A percentile compares a stretch with the other conserved stretches of the same genome.
phyloP scores from a whole-genome alignment of 2,888 invertebrate species.

The Deroplatys truncata region DNA sequence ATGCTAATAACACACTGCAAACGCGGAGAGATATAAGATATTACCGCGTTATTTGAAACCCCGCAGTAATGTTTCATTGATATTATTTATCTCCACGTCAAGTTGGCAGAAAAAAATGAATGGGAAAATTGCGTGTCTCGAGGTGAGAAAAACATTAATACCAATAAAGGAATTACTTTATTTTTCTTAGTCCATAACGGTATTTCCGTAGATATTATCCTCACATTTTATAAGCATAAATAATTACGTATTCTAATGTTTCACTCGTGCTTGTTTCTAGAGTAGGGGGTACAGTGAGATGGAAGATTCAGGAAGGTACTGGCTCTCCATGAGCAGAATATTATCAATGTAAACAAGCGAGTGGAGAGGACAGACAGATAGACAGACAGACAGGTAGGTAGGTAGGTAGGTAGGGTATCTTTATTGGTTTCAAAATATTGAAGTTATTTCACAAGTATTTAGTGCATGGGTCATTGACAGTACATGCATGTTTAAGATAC shows the following conservation, averaged over 20 bases:
- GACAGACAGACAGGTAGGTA: too few relatives aligned
- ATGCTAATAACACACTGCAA: neutral
- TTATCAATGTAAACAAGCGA: too few relatives aligned
- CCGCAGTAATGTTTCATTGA: neutral
- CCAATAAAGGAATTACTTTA: neutral
- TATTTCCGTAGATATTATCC: neutral
- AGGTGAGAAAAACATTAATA: neutral
- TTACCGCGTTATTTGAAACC: neutral
- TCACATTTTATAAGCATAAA: neutral
- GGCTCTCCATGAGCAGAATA: too few relatives aligned
- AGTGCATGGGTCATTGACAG: too few relatives aligned
- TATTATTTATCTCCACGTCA: neutral
- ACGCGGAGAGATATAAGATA: neutral
- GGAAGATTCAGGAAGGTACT: too few relatives aligned
- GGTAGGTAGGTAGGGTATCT: too few relatives aligned
- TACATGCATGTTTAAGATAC: too few relatives aligned
- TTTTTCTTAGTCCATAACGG: neutral
- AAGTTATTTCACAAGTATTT: too few relatives aligned
- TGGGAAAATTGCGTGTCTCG: neutral
- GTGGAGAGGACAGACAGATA: too few relatives aligned
- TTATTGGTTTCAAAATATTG: too few relatives aligned
- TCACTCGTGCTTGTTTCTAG: too few relatives aligned
- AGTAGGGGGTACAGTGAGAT: too few relatives aligned
- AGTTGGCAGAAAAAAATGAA: neutral
- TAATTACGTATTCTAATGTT: neutral